Percentiles rank a stretch among this genome's conserved stretches.
Evolutionary conservation across 2,113 vertebrate genomes (phyloP).

Genomic region (Archocentrus centrarchus): DNA sequence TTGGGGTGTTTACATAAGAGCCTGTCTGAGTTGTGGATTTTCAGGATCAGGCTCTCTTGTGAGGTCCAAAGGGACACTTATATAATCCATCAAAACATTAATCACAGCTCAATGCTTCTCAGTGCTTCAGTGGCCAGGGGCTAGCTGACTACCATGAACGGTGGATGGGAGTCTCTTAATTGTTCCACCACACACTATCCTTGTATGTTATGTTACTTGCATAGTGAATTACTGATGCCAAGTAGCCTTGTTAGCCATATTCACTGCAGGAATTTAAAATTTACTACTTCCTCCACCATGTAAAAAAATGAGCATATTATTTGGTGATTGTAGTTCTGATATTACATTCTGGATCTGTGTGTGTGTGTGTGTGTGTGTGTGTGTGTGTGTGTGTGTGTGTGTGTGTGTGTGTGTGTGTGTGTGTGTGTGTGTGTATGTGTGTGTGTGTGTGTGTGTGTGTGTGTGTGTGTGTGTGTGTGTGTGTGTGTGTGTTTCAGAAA

Average conservation of each 20-base stretch:
- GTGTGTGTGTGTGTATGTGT: background rate
- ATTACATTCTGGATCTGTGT: background rate
- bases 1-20: slow-evolving; percentile 36
- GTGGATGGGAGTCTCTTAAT: background rate
- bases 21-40: slow-evolving; percentile 43
- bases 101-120: slow-evolving; percentile 48
- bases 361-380: background rate
- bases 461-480: no score
- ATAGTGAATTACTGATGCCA: background rate
- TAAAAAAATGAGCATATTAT: background rate
- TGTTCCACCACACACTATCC: background rate
- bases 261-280: background rate
- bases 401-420: slow-evolving; percentile 8
- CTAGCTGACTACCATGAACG: background rate
- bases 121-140: slow-evolving; percentile 12
- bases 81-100: slow-evolving; percentile 59
- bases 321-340: background rate
- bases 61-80: slow-evolving; percentile 51
- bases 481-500: slow-evolving; percentile 55
- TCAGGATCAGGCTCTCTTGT: slow-evolving; percentile 23
- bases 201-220: background rate
- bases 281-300: background rate
- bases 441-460: no score
- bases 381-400: no score
- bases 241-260: background rate